Percentiles rank a stretch among this genome's conserved stretches.
Conservation (phyloP, 2,888 invertebrate genomes). For the Dicyrtoma fusca region DNA sequence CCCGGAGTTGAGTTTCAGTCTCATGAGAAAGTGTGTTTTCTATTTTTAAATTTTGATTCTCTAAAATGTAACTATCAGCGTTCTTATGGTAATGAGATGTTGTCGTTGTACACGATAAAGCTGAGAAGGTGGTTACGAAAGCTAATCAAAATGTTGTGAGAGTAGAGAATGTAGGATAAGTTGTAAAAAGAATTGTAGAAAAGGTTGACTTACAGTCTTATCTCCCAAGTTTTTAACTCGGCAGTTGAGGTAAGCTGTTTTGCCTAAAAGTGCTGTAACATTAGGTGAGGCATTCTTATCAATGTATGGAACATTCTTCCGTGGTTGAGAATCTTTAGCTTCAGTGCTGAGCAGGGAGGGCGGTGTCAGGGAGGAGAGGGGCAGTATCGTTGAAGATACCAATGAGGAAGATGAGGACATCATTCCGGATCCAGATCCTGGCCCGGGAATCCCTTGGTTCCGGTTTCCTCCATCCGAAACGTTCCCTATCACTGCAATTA, state of each 20-base stretch:
- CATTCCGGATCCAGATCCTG: background rate
- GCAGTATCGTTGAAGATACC: slow-evolving; percentile 29
- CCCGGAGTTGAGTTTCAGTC: too few relatives aligned
- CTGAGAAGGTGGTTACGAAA: too few relatives aligned
- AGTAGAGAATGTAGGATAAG: background rate
- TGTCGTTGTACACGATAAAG: too few relatives aligned
- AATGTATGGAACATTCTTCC: slow-evolving; percentile 67
- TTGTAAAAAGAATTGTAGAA: background rate
- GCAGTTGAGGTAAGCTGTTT: slow-evolving; percentile 87
- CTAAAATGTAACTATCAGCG: too few relatives aligned
- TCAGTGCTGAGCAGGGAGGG: slow-evolving; percentile 7
- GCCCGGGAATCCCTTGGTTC: background rate
- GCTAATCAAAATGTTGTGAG: background rate
- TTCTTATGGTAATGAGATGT: too few relatives aligned
- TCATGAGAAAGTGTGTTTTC: too few relatives aligned
- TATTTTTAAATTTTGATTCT: too few relatives aligned
- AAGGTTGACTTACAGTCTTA: slow-evolving; percentile 70
- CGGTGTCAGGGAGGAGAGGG: slow-evolving; percentile 5
- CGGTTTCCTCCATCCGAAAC: slow-evolving; percentile 46
- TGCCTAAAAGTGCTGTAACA: slow-evolving; percentile 81
- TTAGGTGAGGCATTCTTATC: slow-evolving; percentile 73
- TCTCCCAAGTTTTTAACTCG: slow-evolving; percentile 88
- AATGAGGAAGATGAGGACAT: slow-evolving; percentile 24
- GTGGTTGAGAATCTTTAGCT: slow-evolving; percentile 9
- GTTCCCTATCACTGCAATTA: slow-evolving; percentile 55